Base-by-base conservation (phyloP, 2,797 vertebrate species). In the Gadopsis marmoratus region DNA sequence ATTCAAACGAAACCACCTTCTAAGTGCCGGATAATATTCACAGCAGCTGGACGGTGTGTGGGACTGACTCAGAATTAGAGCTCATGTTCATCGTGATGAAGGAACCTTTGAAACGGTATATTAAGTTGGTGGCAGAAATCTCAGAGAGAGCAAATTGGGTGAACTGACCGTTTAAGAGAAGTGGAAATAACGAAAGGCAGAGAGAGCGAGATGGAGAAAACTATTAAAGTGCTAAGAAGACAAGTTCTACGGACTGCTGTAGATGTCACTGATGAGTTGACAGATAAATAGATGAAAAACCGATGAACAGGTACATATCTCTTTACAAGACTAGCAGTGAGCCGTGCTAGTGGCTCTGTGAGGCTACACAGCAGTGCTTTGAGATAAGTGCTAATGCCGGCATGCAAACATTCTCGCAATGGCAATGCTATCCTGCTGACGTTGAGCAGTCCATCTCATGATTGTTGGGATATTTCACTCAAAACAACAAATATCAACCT, bases 191-290 rank as follows among this genome's bases (percentile, higher is more conserved):
- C 8, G 12, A 16, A 55, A 29, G 53, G 13, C 53, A 39, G 54
- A 43, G 66, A 43, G 17, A 55, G n/a, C 4, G 45, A 66, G 66
- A 72, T 76, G 53, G 16, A 14, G 21, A 66, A n/a, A 39, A 53
- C 61, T 71, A 79, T 69, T 45, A 87, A 84, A 87, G 54, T 76
- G 84, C 77, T 77, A 76, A 86, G 75, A 77, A 87, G 86, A 84
- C 85, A 84, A 93, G 26, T 26, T 26, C 26, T 26, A 26, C 26
- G 9, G 13, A 74, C 43, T 11, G 41, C 54, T 54, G n/a, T 1
- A 45, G 11, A 55, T 68, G 50, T 43, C 60, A 58, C 1, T 23
- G 12, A 63, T 59, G 19, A 8, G 4, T 17, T 61, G 26, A 47
- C 17, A 78, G 54, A 67, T 14, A 63, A 47, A 77, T 58, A 60